phyloP scores from a whole-genome alignment of 2,113 vertebrate species.

The Cyphomyrus plagiostoma region DNA sequence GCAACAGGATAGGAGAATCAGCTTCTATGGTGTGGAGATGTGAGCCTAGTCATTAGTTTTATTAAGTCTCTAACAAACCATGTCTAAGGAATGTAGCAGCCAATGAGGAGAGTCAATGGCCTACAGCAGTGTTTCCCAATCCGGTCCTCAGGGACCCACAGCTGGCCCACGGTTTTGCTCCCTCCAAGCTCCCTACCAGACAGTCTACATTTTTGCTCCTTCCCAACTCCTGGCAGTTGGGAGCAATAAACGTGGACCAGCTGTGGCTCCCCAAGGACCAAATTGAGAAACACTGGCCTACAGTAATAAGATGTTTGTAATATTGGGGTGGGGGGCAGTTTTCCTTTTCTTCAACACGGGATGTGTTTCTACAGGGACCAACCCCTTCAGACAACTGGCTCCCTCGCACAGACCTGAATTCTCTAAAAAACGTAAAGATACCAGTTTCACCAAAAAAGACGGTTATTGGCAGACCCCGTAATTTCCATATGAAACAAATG shows the following conservation, averaged over 20 bases:
- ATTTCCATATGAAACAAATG: constrained; percentile 41
- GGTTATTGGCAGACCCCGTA: constrained; percentile 34
- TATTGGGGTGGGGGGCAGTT: not conserved
- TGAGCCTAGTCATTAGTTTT: not conserved
- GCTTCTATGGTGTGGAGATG: not conserved
- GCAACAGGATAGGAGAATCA: not conserved
- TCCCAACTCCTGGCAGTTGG: not conserved
- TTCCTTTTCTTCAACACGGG: not conserved
- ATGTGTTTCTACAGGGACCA: not conserved
- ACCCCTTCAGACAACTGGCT: not conserved
- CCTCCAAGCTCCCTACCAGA: not conserved
- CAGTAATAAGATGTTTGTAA: not conserved
- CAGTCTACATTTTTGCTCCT: not conserved
- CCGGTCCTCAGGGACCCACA: not conserved
- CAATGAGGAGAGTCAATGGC: not conserved
- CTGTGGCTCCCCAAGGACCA: not conserved
- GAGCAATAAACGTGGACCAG: not conserved
- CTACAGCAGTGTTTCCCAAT: not conserved
- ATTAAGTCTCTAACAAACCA: not conserved
- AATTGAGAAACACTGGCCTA: not conserved
- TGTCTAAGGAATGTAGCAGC: not conserved
- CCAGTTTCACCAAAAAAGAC: constrained; percentile 28
- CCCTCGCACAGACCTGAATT: constrained; percentile 26
- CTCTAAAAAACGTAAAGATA: constrained; percentile 52
- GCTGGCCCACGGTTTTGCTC: not conserved